Evolutionary conservation across 2,888 invertebrate genomes (phyloP).

Genomic region (Lithophane semibrunnea): DNA sequence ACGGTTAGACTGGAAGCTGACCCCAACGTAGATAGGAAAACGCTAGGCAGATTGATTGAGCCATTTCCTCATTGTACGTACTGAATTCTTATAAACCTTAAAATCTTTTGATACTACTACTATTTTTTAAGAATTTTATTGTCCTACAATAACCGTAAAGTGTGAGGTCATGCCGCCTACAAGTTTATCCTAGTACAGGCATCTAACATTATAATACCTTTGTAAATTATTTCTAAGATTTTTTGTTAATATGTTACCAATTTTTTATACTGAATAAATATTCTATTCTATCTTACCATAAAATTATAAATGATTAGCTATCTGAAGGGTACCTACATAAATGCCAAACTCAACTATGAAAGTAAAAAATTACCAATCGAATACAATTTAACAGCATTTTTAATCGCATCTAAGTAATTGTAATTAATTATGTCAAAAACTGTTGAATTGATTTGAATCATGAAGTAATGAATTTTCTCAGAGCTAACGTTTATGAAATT

Average conservation of each 20-base stretch:
- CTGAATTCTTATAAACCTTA: too few species aligned
- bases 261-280: too few species aligned
- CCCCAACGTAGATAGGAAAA: too few species aligned
- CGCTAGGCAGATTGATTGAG: background rate
- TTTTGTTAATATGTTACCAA: too few species aligned
- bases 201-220: too few species aligned
- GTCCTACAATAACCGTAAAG: too few species aligned
- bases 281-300: constrained; percentile 15
- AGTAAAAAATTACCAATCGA: constrained; percentile 38
- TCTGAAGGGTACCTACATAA: constrained; percentile 3
- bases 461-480: constrained; percentile 68
- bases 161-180: too few species aligned
- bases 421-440: constrained; percentile 51
- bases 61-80: background rate
- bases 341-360: constrained; percentile 29
- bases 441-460: constrained; percentile 55
- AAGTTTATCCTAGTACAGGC: too few species aligned
- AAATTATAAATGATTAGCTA: constrained; percentile 39
- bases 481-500: constrained; percentile 58
- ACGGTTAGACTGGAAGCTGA: too few species aligned
- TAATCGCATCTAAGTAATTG: constrained; percentile 22
- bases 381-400: constrained; percentile 51
- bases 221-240: too few species aligned
- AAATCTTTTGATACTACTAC: too few species aligned
- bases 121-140: too few species aligned